Conservation (phyloP, 2,888 invertebrate species). For the Agrochola lychnidis region DNA sequence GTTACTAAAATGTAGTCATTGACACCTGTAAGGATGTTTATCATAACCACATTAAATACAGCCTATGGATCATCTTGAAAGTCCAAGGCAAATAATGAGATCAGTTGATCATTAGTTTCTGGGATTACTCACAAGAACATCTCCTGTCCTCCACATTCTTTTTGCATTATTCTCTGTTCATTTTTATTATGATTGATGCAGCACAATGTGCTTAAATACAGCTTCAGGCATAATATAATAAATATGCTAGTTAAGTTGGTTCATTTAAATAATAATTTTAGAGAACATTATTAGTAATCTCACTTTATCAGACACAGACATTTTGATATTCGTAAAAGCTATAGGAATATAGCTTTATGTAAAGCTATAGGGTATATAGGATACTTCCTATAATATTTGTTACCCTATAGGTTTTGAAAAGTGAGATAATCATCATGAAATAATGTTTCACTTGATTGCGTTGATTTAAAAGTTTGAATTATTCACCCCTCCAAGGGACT, state of each 20-base stretch:
- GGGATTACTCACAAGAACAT: not conserved
- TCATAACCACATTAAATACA: not conserved
- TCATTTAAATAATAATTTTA: not conserved
- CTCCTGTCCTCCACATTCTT: not conserved
- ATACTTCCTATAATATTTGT: not conserved
- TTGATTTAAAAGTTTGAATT: not conserved
- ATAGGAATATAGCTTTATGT: not conserved
- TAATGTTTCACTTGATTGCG: not conserved
- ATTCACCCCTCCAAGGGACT: not conserved
- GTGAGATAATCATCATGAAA: not conserved
- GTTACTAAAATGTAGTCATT: not conserved
- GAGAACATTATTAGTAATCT: not conserved
- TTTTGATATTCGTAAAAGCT: not conserved
- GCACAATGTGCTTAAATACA: not conserved
- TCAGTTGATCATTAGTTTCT: not conserved
- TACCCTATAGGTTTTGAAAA: not conserved
- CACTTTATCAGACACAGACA: too few relatives aligned
- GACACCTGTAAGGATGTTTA: not conserved
- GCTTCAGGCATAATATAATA: not conserved
- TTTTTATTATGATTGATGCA: slow-evolving; percentile 3
- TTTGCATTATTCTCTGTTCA: not conserved
- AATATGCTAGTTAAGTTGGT: not conserved
- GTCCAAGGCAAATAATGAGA: not conserved
- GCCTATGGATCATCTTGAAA: not conserved
- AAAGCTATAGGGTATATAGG: too few relatives aligned